phyloP scores from a whole-genome alignment of 53 echinoderm and acorn worm genomes.

The Holothuria scabra region DNA sequence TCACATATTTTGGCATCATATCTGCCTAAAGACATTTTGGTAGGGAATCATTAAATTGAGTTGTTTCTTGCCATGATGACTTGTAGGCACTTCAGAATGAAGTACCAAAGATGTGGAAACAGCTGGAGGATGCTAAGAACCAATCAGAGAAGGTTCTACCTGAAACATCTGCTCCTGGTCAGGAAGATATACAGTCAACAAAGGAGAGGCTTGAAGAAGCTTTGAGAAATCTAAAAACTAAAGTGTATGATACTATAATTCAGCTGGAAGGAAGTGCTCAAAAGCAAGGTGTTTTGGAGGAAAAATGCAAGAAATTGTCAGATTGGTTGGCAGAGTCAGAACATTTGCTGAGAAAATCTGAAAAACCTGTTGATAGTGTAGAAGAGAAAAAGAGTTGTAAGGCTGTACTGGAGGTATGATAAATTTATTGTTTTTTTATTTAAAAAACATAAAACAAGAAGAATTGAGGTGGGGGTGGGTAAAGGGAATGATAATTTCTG shows the following conservation, averaged over 20 bases:
- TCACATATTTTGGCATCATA: too few relatives aligned
- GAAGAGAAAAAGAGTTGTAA: background rate
- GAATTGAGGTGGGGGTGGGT: too few relatives aligned
- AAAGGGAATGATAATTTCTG: too few relatives aligned
- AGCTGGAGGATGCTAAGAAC: conserved; percentile 37
- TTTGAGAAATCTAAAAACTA: conserved; percentile 26
- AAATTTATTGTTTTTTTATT: background rate
- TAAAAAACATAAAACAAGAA: too few relatives aligned
- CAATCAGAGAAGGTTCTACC: conserved; percentile 58
- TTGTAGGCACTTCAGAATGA: conserved; percentile 1
- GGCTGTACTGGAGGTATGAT: conserved; percentile 1
- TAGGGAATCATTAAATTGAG: background rate
- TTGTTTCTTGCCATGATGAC: background rate
- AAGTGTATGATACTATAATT: conserved; percentile 30
- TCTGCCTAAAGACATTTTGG: background rate
- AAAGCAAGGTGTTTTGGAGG: conserved; percentile 54
- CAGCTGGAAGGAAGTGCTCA: conserved; percentile 60
- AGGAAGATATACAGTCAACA: conserved; percentile 46
- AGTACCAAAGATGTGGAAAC: conserved; percentile 26
- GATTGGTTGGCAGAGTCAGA: conserved; percentile 75
- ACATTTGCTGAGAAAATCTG: background rate
- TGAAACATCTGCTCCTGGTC: conserved; percentile 63
- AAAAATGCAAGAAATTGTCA: conserved; percentile 64
- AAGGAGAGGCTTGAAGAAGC: conserved; percentile 47
- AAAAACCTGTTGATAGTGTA: background rate